Evolutionary conservation across 64 coral and sea anemone species (phyloP).

Genomic region (Orbicella faveolata): DNA sequence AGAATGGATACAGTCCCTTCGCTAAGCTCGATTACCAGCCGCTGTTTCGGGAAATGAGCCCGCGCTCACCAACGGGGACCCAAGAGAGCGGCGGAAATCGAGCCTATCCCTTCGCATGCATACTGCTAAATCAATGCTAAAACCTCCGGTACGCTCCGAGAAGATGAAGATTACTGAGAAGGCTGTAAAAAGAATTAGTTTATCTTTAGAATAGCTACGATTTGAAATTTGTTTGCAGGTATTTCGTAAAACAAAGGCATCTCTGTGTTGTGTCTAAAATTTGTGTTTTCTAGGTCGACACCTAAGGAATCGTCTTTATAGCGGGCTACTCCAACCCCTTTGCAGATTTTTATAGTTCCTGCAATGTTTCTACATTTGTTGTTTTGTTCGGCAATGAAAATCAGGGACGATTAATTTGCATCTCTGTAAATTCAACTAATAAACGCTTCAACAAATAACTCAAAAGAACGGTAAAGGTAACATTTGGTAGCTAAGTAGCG

Average conservation of each 20-base stretch:
- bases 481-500: too few species aligned
- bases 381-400: not conserved
- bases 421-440: too few species aligned
- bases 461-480: too few species aligned
- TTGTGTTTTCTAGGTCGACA: not conserved
- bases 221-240: not conserved
- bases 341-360: conserved; percentile 35
- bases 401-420: too few species aligned
- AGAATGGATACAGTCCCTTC: not conserved
- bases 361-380: conserved; percentile 6
- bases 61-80: too few species aligned
- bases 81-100: too few species aligned
- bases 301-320: conserved; percentile 5
- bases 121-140: not conserved
- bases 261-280: not conserved
- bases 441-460: too few species aligned
- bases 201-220: not conserved
- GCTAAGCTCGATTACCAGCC: not conserved
- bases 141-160: not conserved
- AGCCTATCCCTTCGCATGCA: not conserved
- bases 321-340: not conserved
- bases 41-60: too few species aligned
- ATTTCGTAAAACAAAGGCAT: not conserved
- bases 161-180: not conserved
- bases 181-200: not conserved